phyloP scores from a whole-genome alignment of 1,140 invertebrate genomes.

The Heliconius nattereri region DNA sequence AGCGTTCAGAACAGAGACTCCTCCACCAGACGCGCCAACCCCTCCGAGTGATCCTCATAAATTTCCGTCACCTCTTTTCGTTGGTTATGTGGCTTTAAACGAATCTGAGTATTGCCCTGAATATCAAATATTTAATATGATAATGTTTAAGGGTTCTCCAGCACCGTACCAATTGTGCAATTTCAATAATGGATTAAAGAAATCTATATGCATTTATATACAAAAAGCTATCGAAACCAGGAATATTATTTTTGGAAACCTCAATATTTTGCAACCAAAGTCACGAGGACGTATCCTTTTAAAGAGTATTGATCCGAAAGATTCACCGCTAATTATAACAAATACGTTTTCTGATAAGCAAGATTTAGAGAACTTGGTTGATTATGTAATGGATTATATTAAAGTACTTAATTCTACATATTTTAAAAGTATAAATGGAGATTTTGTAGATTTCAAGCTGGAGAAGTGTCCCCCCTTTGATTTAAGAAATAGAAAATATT shows the following conservation, averaged over 20 bases:
- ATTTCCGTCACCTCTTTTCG: slow-evolving; percentile 79
- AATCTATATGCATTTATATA: slow-evolving; percentile 34
- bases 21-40: slow-evolving; percentile 57
- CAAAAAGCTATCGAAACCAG: slow-evolving; percentile 22
- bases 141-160: slow-evolving; percentile 31
- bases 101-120: slow-evolving; percentile 32
- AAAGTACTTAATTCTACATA: slow-evolving; percentile 83
- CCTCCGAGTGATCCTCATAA: slow-evolving; percentile 83
- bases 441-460: slow-evolving; percentile 37
- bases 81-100: slow-evolving; percentile 45
- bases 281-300: slow-evolving; percentile 42
- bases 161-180: slow-evolving; percentile 22
- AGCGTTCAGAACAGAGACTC: neutral
- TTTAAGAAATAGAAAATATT: slow-evolving; percentile 31
- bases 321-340: slow-evolving; percentile 33
- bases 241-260: slow-evolving; percentile 27
- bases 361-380: slow-evolving; percentile 71
- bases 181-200: slow-evolving; percentile 34
- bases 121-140: slow-evolving; percentile 39
- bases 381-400: slow-evolving; percentile 67
- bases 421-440: slow-evolving; percentile 40
- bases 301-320: slow-evolving; percentile 37
- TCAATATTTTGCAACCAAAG: slow-evolving; percentile 42
- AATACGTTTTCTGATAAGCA: slow-evolving; percentile 30
- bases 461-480: slow-evolving; percentile 16